Base-by-base conservation (phyloP, 2,888 invertebrate species). In the Cephonodes hylas region DNA sequence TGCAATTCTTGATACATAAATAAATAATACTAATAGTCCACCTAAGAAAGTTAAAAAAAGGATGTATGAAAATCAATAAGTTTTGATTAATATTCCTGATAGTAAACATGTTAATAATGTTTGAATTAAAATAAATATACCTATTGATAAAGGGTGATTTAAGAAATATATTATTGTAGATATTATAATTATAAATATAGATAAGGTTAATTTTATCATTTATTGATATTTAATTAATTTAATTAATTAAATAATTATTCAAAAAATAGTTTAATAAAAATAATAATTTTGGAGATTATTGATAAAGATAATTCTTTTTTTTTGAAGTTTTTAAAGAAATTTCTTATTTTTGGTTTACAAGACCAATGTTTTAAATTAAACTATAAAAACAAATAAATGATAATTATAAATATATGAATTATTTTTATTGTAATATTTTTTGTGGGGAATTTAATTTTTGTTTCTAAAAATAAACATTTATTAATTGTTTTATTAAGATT, bases 201-300 rank as follows among this genome's bases (percentile, higher is more conserved):
- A 80, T 65, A 91, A 73, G 74, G 85, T 76, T 74, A 90, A 72
- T 85, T 86, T 86, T 69, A 72, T 72, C 70, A 81, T 80, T 44
- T 34, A 34, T 34, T 13, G 13, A 34, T n/a, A 31, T 4, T 31
- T 31, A 31, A 31, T 6, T 31, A 38, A 38, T 5, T 38, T 42
- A n/a, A n/a, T n/a, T n/a, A n/a, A n/a, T n/a, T n/a, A n/a, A n/a
- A n/a, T n/a, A n/a, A n/a, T n/a, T n/a, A n/a, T 42, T 86, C 93
- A 94, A 92, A 90, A 91, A 91, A 86, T 95, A 94, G 93, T 94
- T 95, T 94, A 86, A 75, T 69, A 86, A 95, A 87, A 95, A 95
- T 94, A 91, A 93, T 94, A 94, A 94, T 94, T 94, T 95, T 94
- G 94, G 94, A 93, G 92, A 94, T 94, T 95, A 94, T 93, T 79